phyloP scores from a whole-genome alignment of 2,797 vertebrate genomes.

The Artibeus lituratus region DNA sequence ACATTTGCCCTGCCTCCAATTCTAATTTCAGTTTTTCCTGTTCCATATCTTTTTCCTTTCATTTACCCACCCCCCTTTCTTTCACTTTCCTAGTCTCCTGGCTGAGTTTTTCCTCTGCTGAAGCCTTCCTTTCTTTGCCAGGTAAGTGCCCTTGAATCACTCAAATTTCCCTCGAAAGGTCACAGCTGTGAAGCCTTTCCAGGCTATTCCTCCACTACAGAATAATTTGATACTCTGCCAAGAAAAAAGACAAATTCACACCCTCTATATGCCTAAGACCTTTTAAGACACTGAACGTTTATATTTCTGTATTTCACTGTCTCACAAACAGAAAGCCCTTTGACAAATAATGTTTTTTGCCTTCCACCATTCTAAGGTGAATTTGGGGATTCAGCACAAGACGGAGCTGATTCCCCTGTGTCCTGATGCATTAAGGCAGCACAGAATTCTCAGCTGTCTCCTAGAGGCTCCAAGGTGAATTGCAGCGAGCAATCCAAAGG shows the following conservation, averaged over 20 bases:
- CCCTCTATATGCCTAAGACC: background rate
- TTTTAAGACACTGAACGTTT: background rate
- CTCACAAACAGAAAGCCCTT: background rate
- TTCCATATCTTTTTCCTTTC: background rate
- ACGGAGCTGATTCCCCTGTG: background rate
- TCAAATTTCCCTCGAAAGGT: background rate
- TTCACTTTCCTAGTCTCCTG: background rate
- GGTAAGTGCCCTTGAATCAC: background rate
- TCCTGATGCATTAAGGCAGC: background rate
- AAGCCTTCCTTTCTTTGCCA: background rate
- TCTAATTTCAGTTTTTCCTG: background rate
- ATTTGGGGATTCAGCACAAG: background rate
- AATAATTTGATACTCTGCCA: slow-evolving; percentile 21
- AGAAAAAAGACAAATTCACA: background rate
- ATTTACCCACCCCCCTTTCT: background rate
- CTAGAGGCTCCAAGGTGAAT: slow-evolving; percentile 13
- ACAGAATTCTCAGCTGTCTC: slow-evolving; percentile 4
- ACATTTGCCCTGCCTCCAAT: background rate
- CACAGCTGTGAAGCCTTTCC: background rate
- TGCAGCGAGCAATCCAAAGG: background rate
- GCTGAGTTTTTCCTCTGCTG: background rate
- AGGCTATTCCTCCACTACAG: background rate
- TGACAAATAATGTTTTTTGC: background rate
- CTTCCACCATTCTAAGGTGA: background rate
- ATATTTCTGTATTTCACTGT: slow-evolving; percentile 2